These are phyloP conservation scores for Spodoptera exigua DNA, from an alignment of 2,888 invertebrate genomes.

Conservation along the genomic window DNA sequence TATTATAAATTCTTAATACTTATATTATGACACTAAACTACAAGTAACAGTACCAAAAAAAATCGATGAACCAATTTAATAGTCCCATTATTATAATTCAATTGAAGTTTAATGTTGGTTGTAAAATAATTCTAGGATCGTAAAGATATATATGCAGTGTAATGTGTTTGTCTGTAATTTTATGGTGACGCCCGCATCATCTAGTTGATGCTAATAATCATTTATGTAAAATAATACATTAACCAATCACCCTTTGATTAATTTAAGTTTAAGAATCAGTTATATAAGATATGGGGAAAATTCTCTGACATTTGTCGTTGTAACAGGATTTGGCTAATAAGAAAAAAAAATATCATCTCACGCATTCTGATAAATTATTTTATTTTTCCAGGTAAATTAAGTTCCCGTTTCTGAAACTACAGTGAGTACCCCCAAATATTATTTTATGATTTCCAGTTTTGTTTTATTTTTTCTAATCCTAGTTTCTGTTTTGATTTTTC, in stretches of 20 bases:
- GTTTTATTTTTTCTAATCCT: slow-evolving; percentile 12
- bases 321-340: no score
- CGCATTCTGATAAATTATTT: slow-evolving; percentile 18
- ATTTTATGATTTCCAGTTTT: slow-evolving; percentile 35
- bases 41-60: no score
- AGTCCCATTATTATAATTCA: slow-evolving; percentile 63
- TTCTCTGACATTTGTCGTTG: no score
- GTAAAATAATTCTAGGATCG: slow-evolving; percentile 77
- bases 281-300: no score
- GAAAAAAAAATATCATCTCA: no score
- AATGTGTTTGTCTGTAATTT: slow-evolving; percentile 74
- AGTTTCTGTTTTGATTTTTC: no score
- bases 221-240: slow-evolving; percentile 53
- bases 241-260: slow-evolving; percentile 29
- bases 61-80: slow-evolving; percentile 10
- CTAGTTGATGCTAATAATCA: slow-evolving; percentile 54
- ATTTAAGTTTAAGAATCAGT: not conserved
- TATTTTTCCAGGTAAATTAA: slow-evolving; percentile 73
- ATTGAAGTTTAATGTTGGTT: slow-evolving; percentile 74
- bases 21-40: not conserved
- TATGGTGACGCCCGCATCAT: slow-evolving; percentile 77
- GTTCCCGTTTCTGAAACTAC: slow-evolving; percentile 56
- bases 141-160: slow-evolving; percentile 79
- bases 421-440: slow-evolving; percentile 63
- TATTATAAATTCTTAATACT: slow-evolving; percentile 6